Evolutionary conservation across 1,140 invertebrate genomes (phyloP).

Genomic region (Diachasmimorpha longicaudata): DNA sequence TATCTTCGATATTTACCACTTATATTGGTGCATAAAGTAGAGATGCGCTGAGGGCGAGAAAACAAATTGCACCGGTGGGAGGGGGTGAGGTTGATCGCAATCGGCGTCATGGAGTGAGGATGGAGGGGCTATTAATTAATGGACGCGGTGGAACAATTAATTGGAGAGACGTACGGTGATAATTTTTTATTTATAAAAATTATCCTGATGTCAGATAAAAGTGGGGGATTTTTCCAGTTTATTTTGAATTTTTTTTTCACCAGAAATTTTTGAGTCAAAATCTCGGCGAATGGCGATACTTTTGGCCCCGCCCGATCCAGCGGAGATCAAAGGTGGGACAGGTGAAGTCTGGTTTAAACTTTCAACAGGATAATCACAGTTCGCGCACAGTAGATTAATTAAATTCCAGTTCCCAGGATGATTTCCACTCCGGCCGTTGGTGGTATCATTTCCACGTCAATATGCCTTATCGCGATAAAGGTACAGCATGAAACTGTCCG

Average conservation of each 20-base stretch:
- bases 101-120: too few relatives aligned
- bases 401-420: slow-evolving; percentile 37
- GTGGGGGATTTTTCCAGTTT: too few relatives aligned
- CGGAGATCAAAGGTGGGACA: slow-evolving; percentile 37
- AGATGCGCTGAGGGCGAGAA: neutral
- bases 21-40: neutral
- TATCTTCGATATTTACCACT: neutral
- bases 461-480: neutral
- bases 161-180: too few relatives aligned
- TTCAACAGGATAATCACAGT: slow-evolving; percentile 49
- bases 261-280: too few relatives aligned
- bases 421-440: neutral
- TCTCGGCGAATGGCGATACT: slow-evolving; percentile 6
- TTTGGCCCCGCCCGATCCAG: too few relatives aligned
- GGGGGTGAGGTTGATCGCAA: too few relatives aligned
- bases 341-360: slow-evolving; percentile 47
- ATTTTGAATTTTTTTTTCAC: too few relatives aligned
- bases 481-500: neutral
- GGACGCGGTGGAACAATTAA: too few relatives aligned
- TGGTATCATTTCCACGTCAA: neutral
- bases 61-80: neutral
- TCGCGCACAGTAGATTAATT: slow-evolving; percentile 45
- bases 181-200: too few relatives aligned
- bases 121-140: too few relatives aligned
- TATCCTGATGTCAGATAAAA: too few relatives aligned